phyloP scores from a whole-genome alignment of 2,797 vertebrate species.

The Hydrophis major region DNA sequence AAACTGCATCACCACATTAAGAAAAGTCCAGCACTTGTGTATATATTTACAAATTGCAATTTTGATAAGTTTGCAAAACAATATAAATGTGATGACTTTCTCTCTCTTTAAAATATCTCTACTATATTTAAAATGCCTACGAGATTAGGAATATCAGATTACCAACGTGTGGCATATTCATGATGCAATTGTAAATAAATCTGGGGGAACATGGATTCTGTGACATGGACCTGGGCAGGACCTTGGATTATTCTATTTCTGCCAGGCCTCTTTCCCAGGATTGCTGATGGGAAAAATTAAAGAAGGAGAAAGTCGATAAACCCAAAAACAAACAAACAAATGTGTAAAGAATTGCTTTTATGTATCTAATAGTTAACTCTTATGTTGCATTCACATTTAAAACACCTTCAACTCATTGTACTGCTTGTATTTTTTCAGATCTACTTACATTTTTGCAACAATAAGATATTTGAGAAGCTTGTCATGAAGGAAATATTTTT shows the following conservation, averaged over 20 bases:
- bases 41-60: not conserved
- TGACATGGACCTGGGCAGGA: not conserved
- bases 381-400: not conserved
- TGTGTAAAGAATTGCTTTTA: not conserved
- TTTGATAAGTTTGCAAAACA: not conserved
- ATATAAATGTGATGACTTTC: not conserved
- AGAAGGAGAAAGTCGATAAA: not conserved
- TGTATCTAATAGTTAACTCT: not conserved
- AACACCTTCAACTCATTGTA: not conserved
- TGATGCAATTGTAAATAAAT: not conserved
- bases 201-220: not conserved
- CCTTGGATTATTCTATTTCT: not conserved
- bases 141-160: not conserved
- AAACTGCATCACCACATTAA: not conserved
- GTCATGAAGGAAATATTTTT: not conserved
- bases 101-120: not conserved
- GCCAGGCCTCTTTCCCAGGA: not conserved
- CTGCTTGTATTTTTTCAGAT: not conserved
- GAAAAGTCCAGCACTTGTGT: not conserved
- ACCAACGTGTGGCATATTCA: not conserved
- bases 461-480: not conserved
- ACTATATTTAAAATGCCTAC: not conserved
- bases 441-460: not conserved
- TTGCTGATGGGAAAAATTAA: not conserved
- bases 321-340: not conserved